Evolutionary conservation across 2,888 invertebrate species (phyloP), one percentile per base, ranked within the genome.

Genomic region (Tipula confusa): DNA sequence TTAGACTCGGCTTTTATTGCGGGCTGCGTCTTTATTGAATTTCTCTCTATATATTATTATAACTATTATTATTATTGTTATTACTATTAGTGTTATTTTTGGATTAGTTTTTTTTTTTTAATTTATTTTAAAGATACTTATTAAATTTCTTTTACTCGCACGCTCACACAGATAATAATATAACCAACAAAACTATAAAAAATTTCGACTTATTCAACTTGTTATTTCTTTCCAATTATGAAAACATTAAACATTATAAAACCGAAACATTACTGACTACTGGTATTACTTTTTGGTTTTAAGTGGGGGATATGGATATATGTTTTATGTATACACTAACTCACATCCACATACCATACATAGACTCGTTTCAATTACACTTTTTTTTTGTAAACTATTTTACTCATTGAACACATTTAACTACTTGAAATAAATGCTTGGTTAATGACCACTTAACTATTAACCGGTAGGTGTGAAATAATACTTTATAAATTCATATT

Each of bases 111-210:
- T 64, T 64, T 64, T 24, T 33, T 33, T n/a, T n/a, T n/a, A n/a
- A n/a, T n/a, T n/a, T n/a, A n/a, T 33, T 33, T 33, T 33, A 33
- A 64, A 64, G 64, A 24, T 64, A 24, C 9, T 64, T 64, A 9
- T 64, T 64, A 24, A 64, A 64, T 64, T 64, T 64, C 64, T 64
- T 64, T 64, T n/a, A n/a, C n/a, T n/a, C n/a, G n/a, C n/a, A n/a
- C n/a, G n/a, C n/a, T n/a, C n/a, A n/a, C n/a, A 64, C 24, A 24
- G 9, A 64, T 4, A 38, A 13, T 13, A 9, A 64, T 9, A 43
- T 43, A 33, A 43, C 43, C 43, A 18, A 64, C 64, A 64, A 64
- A 24, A 24, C 64, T 64, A 64, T 64, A 64, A 24, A 43, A 24
- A 15, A 15, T 64, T 64, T 64, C 64, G 64, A 64, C 64, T 64